These are phyloP conservation scores for Pterostichus niger DNA, from an alignment of 2,888 invertebrate species.

Conservation along the genomic window DNA sequence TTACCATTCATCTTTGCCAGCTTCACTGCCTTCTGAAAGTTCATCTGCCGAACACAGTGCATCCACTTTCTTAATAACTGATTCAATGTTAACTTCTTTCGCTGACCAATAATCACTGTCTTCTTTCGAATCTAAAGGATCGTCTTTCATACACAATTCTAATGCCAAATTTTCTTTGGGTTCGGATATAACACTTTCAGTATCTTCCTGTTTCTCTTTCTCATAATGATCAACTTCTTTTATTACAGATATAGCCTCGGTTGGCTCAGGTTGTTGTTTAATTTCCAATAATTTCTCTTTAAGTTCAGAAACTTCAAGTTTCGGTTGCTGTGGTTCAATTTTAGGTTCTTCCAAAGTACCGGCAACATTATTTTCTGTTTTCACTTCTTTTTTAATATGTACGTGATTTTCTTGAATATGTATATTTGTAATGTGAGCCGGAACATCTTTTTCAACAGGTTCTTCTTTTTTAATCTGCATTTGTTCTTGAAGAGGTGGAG, in stretches of 20 bases:
- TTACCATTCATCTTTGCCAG: slow-evolving; percentile 73
- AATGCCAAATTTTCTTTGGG: slow-evolving; percentile 74
- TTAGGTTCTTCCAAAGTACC: slow-evolving; percentile 65
- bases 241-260: slow-evolving; percentile 72
- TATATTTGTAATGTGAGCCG: slow-evolving; percentile 21
- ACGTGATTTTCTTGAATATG: slow-evolving; percentile 53
- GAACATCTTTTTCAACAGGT: slow-evolving; percentile 51
- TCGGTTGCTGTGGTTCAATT: slow-evolving; percentile 70
- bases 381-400: slow-evolving; percentile 68
- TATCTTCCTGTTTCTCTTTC: slow-evolving; percentile 74
- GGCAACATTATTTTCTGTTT: slow-evolving; percentile 67
- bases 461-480: slow-evolving; percentile 68
- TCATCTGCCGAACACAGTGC: slow-evolving; percentile 81
- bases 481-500: slow-evolving; percentile 68
- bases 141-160: slow-evolving; percentile 76
- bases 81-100: slow-evolving; percentile 89
- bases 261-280: slow-evolving; percentile 70
- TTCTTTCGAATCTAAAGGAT: slow-evolving; percentile 80
- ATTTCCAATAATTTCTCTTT: slow-evolving; percentile 70
- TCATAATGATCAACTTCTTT: slow-evolving; percentile 75
- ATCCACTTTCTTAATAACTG: slow-evolving; percentile 89
- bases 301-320: slow-evolving; percentile 70
- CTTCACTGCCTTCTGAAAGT: slow-evolving; percentile 75
- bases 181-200: slow-evolving; percentile 74
- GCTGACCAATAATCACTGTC: slow-evolving; percentile 89